Base-by-base conservation (phyloP, 2,797 vertebrate genomes). In the Helostoma temminkii region DNA sequence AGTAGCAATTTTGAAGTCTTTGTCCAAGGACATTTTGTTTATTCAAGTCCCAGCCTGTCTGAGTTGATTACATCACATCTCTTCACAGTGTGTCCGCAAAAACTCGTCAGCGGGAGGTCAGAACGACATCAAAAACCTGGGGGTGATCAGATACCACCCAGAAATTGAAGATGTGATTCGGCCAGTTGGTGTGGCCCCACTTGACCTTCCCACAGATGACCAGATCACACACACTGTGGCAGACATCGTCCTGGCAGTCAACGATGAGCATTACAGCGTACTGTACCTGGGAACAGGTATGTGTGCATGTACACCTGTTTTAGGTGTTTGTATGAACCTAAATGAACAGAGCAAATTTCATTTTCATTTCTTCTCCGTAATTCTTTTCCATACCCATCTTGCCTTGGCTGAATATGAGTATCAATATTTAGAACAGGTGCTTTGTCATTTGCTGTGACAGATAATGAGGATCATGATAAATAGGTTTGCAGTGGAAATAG, bases 281-380 rank as follows among this genome's bases (percentile, higher is more conserved):
- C 89, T 96, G 28, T 96, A 94, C 81, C 91, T 96, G 2, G 94
- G 94, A 53, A 96, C 95, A 87, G 94, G 95, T 96, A 25, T 21
- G 86, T 76, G 22, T 47, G 19, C 47, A 2, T 22, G 1, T 15
- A 2, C 57, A 16, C 10, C 32, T n/a, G n/a, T n/a, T n/a, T n/a
- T n/a, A n/a, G n/a, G n/a, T n/a, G n/a, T n/a, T n/a, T n/a, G n/a
- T n/a, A n/a, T n/a, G n/a, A n/a, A n/a, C n/a, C n/a, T n/a, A n/a
- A n/a, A 30, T 30, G 28, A 30, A 30, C 28, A 30, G 28, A 30
- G 28, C n/a, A n/a, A n/a, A n/a, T n/a, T n/a, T n/a, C n/a, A n/a
- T n/a, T n/a, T n/a, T n/a, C n/a, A n/a, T n/a, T n/a, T n/a, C n/a
- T n/a, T n/a, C n/a, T n/a, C n/a, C n/a, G n/a, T n/a, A n/a, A n/a